Conservation (phyloP, 1,140 invertebrate species). For the Bombus waltoni region DNA sequence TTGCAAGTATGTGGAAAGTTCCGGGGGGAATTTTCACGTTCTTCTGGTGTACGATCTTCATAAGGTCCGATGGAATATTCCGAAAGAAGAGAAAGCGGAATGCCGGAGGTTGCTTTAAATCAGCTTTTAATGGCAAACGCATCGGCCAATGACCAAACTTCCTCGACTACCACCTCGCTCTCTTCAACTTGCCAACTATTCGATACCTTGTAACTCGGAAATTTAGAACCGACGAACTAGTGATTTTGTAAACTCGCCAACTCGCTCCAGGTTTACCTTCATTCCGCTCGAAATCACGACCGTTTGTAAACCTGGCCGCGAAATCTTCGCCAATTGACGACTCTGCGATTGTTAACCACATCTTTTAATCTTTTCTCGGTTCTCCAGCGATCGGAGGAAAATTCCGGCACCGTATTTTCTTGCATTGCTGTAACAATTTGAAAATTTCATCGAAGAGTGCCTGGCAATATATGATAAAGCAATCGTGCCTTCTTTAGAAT, state of each 20-base stretch:
- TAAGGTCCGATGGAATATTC: neutral
- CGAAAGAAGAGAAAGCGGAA: neutral
- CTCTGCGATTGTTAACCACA: neutral
- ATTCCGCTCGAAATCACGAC: neutral
- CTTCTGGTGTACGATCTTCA: neutral
- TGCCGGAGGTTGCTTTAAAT: neutral
- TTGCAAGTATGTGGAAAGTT: neutral
- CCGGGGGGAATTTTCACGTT: neutral
- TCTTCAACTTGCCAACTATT: neutral
- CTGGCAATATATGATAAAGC: too few relatives aligned
- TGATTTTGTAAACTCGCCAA: neutral
- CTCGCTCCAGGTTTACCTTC: neutral
- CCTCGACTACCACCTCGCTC: too few relatives aligned
- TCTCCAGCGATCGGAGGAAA: neutral
- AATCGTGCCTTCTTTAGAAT: too few relatives aligned
- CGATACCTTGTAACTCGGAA: neutral
- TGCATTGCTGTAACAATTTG: too few relatives aligned
- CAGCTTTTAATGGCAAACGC: neutral
- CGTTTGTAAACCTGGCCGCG: neutral
- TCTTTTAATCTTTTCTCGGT: too few relatives aligned
- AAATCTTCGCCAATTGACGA: neutral
- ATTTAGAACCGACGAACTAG: neutral
- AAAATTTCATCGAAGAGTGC: too few relatives aligned
- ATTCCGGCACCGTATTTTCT: neutral
- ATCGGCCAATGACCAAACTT: neutral